Evolutionary conservation across 2,797 vertebrate species (phyloP).

Genomic region (Urosaurus nigricauda): DNA sequence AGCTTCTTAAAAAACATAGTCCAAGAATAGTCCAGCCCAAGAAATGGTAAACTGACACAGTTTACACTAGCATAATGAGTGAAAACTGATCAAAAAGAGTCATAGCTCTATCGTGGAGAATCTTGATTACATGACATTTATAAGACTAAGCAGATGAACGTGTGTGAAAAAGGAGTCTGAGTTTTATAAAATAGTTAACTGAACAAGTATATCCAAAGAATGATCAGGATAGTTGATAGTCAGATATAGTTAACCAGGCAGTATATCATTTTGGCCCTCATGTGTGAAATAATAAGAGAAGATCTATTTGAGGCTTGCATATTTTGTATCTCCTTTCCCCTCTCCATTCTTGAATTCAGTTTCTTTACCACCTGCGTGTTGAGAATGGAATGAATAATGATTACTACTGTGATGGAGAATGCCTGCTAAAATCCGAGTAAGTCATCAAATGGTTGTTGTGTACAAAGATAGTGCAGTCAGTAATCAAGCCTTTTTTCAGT

Average conservation of each 20-base stretch:
- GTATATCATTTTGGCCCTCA: constrained; percentile 52
- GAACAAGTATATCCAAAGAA: constrained; percentile 44
- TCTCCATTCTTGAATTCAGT: constrained; percentile 71
- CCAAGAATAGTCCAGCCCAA: neutral
- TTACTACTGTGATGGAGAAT: constrained; percentile 72
- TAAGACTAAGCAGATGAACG: constrained; percentile 17
- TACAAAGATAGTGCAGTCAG: constrained; percentile 75
- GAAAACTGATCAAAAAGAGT: neutral
- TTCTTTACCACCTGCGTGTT: constrained; percentile 73
- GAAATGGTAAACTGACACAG: neutral
- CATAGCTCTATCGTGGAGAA: neutral
- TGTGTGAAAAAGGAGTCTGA: neutral
- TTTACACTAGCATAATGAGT: neutral
- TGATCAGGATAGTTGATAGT: constrained; percentile 29
- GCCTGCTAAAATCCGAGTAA: constrained; percentile 75
- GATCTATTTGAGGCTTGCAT: constrained; percentile 57
- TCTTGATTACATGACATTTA: neutral
- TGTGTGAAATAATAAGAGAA: constrained; percentile 64
- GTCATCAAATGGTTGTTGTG: constrained; percentile 73
- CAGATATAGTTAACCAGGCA: constrained; percentile 30
- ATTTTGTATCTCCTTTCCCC: constrained; percentile 52
- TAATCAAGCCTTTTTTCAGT: constrained; percentile 70
- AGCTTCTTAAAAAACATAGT: neutral
- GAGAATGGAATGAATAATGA: constrained; percentile 76
- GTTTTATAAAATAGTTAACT: constrained; percentile 30